These are phyloP conservation scores for Monochamus saltuarius DNA, from an alignment of 1,140 invertebrate genomes.

Conservation along the genomic window DNA sequence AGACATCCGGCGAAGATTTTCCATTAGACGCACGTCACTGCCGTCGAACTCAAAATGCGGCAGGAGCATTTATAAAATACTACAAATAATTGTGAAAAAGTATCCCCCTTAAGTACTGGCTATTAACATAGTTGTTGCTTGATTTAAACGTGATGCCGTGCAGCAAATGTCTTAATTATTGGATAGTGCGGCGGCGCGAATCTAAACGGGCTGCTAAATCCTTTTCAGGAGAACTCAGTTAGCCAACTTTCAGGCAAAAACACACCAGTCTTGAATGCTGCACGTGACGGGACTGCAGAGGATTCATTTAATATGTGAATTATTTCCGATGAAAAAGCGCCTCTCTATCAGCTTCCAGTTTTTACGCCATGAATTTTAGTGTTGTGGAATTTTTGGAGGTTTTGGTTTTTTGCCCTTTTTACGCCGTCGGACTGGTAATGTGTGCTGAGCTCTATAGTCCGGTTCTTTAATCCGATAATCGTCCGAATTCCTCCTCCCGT, in stretches of 20 bases:
- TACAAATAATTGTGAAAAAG: conserved; percentile 43
- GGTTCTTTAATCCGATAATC: no score
- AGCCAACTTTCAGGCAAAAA: conserved; percentile 41
- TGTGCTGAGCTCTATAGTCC: background rate
- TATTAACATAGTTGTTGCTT: conserved; percentile 49
- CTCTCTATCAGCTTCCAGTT: conserved; percentile 35
- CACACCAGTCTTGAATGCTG: conserved; percentile 38
- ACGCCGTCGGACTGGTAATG: conserved; percentile 24
- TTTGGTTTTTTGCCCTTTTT: conserved; percentile 22
- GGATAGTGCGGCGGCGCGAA: conserved; percentile 45
- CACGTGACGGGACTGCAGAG: conserved; percentile 46
- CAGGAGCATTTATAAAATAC: conserved; percentile 36
- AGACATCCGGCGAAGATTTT: background rate
- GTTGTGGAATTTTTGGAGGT: conserved; percentile 39
- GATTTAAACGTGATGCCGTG: conserved; percentile 50
- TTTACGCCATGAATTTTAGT: conserved; percentile 33
- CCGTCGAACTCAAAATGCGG: background rate
- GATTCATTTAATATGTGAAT: conserved; percentile 41
- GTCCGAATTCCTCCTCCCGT: no score
- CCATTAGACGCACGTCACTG: background rate
- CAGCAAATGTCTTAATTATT: conserved; percentile 53
- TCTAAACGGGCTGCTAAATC: conserved; percentile 50
- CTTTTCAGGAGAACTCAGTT: conserved; percentile 46
- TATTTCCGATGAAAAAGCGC: conserved; percentile 43
- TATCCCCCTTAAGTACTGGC: conserved; percentile 40